phyloP scores from a whole-genome alignment of 2,113 vertebrate genomes.

The Carettochelys insculpta region DNA sequence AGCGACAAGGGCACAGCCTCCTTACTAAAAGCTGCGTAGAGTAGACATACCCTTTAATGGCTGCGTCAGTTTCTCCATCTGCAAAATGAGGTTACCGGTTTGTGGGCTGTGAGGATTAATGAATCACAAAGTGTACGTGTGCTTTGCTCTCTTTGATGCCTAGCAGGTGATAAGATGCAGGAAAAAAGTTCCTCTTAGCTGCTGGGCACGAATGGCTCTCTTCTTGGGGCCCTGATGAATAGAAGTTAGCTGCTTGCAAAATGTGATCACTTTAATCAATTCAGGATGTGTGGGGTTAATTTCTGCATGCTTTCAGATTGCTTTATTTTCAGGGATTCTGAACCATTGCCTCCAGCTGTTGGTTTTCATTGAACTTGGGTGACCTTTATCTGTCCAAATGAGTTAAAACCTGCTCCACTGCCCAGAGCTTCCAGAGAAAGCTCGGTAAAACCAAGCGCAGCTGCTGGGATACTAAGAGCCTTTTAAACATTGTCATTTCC shows the following conservation, averaged over 20 bases:
- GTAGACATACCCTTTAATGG: too few relatives aligned
- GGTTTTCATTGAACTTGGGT: conserved; percentile 75
- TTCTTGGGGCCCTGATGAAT: background rate
- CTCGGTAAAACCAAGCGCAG: conserved; percentile 54
- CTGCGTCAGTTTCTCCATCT: background rate
- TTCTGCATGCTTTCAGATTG: conserved; percentile 57
- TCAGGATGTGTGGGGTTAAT: conserved; percentile 68
- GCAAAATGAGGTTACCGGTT: background rate
- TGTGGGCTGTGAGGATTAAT: background rate
- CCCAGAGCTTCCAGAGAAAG: conserved; percentile 48
- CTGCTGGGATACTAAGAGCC: conserved; percentile 52
- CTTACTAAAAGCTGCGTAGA: too few relatives aligned
- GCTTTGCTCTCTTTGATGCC: background rate
- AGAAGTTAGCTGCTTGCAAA: background rate
- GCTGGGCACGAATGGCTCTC: background rate
- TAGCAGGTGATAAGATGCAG: background rate
- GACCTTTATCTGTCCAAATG: conserved; percentile 77
- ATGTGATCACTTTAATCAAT: conserved; percentile 16
- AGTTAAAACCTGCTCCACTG: conserved; percentile 72
- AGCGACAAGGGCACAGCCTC: too few relatives aligned
- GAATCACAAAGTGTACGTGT: background rate
- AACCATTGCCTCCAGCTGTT: conserved; percentile 72
- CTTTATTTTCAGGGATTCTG: conserved; percentile 70
- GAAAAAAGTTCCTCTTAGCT: conserved; percentile 6
- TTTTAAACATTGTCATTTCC: conserved; percentile 67